A percentile compares a stretch with the other conserved stretches of the same genome.
phyloP scores from a whole-genome alignment of 2,888 invertebrate genomes.

The Clivina fossor region DNA sequence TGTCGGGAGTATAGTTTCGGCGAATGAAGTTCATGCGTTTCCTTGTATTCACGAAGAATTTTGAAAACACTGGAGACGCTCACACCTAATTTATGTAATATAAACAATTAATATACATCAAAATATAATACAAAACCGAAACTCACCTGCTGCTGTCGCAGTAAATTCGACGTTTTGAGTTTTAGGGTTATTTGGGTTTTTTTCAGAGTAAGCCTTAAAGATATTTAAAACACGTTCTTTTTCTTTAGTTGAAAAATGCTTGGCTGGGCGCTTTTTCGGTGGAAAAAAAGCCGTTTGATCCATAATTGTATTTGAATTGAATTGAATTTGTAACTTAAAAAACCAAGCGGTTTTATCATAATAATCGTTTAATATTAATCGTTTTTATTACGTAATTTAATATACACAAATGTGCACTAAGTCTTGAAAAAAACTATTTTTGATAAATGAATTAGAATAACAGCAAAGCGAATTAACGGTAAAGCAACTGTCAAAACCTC shows the following conservation, averaged over 20 bases:
- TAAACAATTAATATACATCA: background rate
- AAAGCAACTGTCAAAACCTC: too few relatives aligned
- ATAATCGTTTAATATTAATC: too few relatives aligned
- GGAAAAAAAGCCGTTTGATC: too few relatives aligned
- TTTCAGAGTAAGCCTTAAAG: background rate
- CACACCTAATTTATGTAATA: background rate
- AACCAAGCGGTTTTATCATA: too few relatives aligned
- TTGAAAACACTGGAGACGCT: background rate
- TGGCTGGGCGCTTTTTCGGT: conserved; percentile 5
- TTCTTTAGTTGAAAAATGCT: conserved; percentile 10
- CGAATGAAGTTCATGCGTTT: background rate
- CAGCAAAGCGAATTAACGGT: too few relatives aligned
- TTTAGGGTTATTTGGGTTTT: background rate
- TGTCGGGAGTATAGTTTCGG: conserved; percentile 7
- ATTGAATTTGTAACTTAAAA: too few relatives aligned
- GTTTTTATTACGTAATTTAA: too few relatives aligned
- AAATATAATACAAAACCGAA: background rate
- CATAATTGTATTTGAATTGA: too few relatives aligned
- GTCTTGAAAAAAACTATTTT: too few relatives aligned
- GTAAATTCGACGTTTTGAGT: conserved; percentile 4
- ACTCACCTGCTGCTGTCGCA: conserved; percentile 1
- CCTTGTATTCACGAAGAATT: conserved; percentile 6
- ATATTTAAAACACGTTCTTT: conserved; percentile 7
- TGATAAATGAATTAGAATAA: too few relatives aligned
- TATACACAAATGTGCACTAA: too few relatives aligned